Base-by-base conservation (phyloP, 2,888 invertebrate species). In the Ophion costatus region DNA sequence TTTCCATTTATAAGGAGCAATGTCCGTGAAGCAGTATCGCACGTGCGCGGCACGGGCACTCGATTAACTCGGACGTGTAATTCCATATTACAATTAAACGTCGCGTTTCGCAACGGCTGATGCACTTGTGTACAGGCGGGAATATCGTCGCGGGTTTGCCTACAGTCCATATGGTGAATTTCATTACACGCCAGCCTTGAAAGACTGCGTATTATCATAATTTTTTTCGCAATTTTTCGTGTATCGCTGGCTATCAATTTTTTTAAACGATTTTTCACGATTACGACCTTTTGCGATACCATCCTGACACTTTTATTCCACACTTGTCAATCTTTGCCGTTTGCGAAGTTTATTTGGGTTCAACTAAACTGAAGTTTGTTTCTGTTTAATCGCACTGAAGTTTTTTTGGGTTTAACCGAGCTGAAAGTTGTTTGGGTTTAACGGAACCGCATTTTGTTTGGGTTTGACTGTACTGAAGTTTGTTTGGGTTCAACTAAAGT, bases 21-120 rank as follows among this genome's bases (percentile, higher is more conserved):
- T 71, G 56, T 11, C 57, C 70, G 29, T 24, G 56, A 85, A 87
- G 10, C 80, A 75, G 88, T 88, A 86, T 84, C 77, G 33, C 87
- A 57, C 78, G 82, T 78, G 57, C 57, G 42, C 61, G 24, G 42
- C 73, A 11, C 59, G 51, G n/a, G 87, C 20, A 22, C 86, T 84
- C 88, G 87, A 89, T 89, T 88, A 90, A 88, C 88, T 84, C 82
- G 86, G 79, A 84, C 75, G 83, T 85, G 89, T 51, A 51, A 51
- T 51, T 51, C 17, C 51, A 51, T 51, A 90, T 89, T 89, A 89
- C 88, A 87, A 89, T 88, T 87, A 88, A 86, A 89, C 88, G 88
- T 89, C 87, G 82, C 75, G 77, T 45, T 17, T 51, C 56, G 64
- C 77, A 84, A 83, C 87, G 86, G 82, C 78, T 84, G 70, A 22